A percentile compares a stretch with the other conserved stretches of the same genome.
These are phyloP conservation scores for Ploceus nigricollis DNA, from an alignment of 2,113 vertebrate genomes.

Conservation along the genomic window DNA sequence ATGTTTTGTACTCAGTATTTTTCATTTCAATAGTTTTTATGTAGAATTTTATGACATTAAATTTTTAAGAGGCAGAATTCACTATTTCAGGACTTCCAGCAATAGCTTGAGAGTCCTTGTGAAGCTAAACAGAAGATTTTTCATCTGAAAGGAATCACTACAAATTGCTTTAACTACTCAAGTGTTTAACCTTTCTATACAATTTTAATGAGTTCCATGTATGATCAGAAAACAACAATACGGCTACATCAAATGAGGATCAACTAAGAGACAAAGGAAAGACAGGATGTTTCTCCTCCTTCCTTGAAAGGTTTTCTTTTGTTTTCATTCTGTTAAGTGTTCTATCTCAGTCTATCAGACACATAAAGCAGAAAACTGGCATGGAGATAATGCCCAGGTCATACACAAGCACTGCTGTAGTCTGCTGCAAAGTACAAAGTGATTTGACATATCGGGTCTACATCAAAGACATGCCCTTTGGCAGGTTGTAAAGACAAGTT, in stretches of 20 bases:
- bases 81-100: background rate
- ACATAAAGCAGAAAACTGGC: background rate
- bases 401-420: background rate
- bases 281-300: background rate
- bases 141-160: background rate
- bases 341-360: background rate
- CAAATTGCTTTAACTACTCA: background rate
- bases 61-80: constrained; percentile 28
- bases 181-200: background rate
- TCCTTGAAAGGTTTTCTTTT: constrained; percentile 6
- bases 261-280: background rate
- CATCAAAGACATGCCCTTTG: constrained; percentile 23
- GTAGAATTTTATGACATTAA: background rate
- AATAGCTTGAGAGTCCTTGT: background rate
- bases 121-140: background rate
- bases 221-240: background rate
- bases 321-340: background rate
- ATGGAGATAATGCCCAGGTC: background rate
- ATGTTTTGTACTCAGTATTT: constrained; percentile 11
- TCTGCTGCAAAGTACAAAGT: background rate
- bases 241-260: background rate
- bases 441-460: background rate
- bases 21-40: background rate
- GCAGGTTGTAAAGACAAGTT: constrained; percentile 23
- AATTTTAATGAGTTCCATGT: background rate